phyloP scores from a whole-genome alignment of 1,140 invertebrate genomes.

The Epicauta chinensis region DNA sequence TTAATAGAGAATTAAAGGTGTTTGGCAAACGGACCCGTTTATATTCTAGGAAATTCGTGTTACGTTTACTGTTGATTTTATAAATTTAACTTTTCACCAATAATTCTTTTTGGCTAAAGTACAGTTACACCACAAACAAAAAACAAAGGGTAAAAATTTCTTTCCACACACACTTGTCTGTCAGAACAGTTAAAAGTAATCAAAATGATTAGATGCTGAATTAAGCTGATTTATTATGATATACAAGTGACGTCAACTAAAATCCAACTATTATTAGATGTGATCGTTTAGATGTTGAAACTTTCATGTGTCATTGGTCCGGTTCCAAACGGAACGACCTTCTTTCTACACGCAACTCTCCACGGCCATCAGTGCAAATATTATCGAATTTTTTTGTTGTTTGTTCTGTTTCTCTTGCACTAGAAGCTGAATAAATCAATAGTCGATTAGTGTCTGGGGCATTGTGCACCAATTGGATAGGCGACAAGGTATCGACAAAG shows the following conservation, averaged over 20 bases:
- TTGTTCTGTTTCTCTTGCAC: too few species aligned
- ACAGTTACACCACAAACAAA: neutral
- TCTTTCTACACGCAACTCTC: too few species aligned
- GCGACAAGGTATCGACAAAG: too few species aligned
- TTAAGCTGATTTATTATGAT: conserved; percentile 15
- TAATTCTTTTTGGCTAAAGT: conserved; percentile 3
- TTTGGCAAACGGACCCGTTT: conserved; percentile 6
- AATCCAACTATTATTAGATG: conserved; percentile 1
- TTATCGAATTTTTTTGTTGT: too few species aligned
- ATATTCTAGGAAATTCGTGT: conserved; percentile 15
- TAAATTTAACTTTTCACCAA: conserved; percentile 1
- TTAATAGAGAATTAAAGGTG: conserved; percentile 14
- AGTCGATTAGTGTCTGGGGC: too few species aligned
- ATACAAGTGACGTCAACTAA: conserved; percentile 5
- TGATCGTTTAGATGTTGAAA: too few species aligned
- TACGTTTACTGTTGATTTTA: conserved; percentile 14
- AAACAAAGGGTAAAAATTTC: too few species aligned
- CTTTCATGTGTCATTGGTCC: too few species aligned
- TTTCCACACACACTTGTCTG: neutral
- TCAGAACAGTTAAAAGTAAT: conserved; percentile 3
- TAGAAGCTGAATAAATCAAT: too few species aligned
- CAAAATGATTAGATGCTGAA: conserved; percentile 9
- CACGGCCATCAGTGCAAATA: too few species aligned
- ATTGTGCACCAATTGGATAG: too few species aligned
- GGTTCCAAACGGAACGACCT: too few species aligned